Conservation (phyloP, 2,797 vertebrate species). For the Karalla daura region DNA sequence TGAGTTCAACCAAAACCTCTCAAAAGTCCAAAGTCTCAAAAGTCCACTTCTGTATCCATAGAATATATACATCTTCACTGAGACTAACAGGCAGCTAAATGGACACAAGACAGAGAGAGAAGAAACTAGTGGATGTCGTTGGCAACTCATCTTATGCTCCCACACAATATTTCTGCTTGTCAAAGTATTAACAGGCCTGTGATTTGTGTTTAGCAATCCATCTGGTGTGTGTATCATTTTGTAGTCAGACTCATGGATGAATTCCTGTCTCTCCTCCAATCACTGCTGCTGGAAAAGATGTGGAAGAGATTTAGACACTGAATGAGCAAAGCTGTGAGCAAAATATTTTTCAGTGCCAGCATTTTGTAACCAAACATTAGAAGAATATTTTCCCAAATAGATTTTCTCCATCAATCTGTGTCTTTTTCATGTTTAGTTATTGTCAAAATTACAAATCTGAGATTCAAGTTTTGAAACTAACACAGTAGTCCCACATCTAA, state of each 20-base stretch:
- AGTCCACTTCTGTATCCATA: too few relatives aligned
- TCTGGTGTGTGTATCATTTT: constrained; percentile 24
- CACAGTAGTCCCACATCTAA: too few relatives aligned
- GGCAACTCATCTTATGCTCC: constrained; percentile 1
- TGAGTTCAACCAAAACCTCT: too few relatives aligned
- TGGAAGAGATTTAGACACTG: constrained; percentile 24
- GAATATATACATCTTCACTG: too few relatives aligned
- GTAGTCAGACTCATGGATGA: constrained; percentile 10
- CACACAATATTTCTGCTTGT: not conserved
- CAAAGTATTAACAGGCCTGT: constrained; percentile 19
- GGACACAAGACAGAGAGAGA: not conserved
- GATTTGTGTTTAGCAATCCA: constrained; percentile 3
- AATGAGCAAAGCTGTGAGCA: constrained; percentile 28
- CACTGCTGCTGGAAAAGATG: constrained; percentile 14
- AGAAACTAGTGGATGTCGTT: not conserved
- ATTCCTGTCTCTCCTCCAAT: constrained; percentile 30
- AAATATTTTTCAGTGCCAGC: constrained; percentile 29
- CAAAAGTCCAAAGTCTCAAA: too few relatives aligned
- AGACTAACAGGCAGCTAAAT: not conserved
- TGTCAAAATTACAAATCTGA: not conserved
- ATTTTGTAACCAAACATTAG: constrained; percentile 1
- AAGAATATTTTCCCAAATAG: not conserved
- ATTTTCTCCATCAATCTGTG: not conserved
- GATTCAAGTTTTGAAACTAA: not conserved
- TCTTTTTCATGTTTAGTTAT: not conserved